These are phyloP conservation scores for Ecdyonurus torrentis DNA, from an alignment of 2,888 invertebrate genomes.

Conservation along the genomic window DNA sequence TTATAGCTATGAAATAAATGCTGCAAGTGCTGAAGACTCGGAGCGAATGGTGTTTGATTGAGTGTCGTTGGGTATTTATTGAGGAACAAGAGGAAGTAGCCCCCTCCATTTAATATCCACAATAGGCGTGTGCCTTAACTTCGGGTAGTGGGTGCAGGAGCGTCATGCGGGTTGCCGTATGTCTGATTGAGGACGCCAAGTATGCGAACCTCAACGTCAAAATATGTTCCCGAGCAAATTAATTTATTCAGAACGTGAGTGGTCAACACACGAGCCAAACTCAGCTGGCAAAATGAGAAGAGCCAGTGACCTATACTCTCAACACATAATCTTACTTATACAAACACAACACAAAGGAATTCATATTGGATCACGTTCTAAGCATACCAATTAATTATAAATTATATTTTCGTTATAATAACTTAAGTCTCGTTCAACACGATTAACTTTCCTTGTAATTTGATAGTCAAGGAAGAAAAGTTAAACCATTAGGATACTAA, in stretches of 20 bases:
- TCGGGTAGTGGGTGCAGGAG: neutral
- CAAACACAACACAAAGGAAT: neutral
- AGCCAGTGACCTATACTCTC: neutral
- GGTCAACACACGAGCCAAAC: neutral
- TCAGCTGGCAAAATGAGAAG: neutral
- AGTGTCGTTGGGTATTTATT: neutral
- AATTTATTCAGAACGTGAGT: neutral
- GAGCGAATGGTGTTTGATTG: neutral
- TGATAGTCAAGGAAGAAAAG: no score
- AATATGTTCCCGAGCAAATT: neutral
- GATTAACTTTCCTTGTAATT: no score
- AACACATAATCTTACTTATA: neutral
- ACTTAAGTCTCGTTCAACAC: no score
- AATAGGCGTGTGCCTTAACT: neutral
- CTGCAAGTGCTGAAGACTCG: neutral
- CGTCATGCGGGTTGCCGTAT: neutral
- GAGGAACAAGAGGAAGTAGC: neutral
- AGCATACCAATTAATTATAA: no score
- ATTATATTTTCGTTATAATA: no score
- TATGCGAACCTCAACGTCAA: neutral
- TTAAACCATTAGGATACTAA: no score
- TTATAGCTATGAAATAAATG: neutral
- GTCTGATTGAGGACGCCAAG: neutral
- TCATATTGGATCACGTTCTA: no score
- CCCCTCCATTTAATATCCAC: neutral